Evolutionary conservation across 2,888 invertebrate genomes (phyloP).

Genomic region (Drosophila siamana): DNA sequence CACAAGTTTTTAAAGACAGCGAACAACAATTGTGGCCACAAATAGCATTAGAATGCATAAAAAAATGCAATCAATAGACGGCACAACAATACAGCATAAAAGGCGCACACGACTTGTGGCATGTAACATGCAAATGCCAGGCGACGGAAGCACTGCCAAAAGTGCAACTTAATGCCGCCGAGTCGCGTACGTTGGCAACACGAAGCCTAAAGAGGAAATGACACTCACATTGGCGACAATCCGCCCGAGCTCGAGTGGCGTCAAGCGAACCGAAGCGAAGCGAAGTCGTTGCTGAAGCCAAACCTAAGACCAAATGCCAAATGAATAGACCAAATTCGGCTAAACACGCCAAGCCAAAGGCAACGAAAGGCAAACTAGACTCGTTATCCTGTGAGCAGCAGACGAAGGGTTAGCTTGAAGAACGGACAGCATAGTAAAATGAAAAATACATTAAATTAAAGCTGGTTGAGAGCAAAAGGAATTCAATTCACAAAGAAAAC

Average conservation of each 20-base stretch:
- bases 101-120: constrained; percentile 19
- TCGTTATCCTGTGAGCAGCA: background rate
- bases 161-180: constrained; percentile 36
- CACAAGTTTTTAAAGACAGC: too few relatives aligned
- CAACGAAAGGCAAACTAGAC: background rate
- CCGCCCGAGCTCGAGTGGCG: constrained; percentile 17
- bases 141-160: constrained; percentile 29
- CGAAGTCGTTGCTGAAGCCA: background rate
- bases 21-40: background rate
- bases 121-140: constrained; percentile 48
- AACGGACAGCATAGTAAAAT: background rate
- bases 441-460: background rate
- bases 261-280: background rate
- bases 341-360: background rate
- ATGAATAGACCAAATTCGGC: constrained; percentile 21
- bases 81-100: constrained; percentile 2
- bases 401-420: background rate
- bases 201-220: constrained; percentile 29
- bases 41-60: constrained; percentile 23
- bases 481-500: too few relatives aligned
- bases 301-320: constrained; percentile 27
- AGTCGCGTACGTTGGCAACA: constrained; percentile 15
- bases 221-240: constrained; percentile 26
- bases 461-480: background rate
- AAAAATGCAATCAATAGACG: constrained; percentile 27